Conservation (phyloP, 2,797 vertebrate species). For the Melanotaenia nigrans region DNA sequence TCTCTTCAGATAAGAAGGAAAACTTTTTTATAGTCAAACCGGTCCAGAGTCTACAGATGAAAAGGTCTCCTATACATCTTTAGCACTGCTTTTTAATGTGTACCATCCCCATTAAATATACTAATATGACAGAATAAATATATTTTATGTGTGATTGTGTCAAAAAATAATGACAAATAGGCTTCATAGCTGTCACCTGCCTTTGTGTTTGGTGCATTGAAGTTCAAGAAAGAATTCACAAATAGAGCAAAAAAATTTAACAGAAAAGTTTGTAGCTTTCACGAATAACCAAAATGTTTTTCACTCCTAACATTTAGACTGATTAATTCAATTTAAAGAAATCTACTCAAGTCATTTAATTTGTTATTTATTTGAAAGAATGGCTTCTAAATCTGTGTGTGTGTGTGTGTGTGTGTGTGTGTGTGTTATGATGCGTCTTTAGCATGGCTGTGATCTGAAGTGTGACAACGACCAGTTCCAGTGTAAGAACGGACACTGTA, state of each 20-base stretch:
- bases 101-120: not conserved
- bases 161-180: not conserved
- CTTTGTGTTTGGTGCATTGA: not conserved
- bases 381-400: conserved; percentile 8
- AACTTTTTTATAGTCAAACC: not conserved
- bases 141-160: no score
- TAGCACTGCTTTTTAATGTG: not conserved
- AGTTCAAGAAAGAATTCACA: not conserved
- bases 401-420: not conserved
- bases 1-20: not conserved
- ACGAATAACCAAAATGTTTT: not conserved
- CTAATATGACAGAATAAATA: not conserved
- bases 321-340: not conserved
- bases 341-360: not conserved
- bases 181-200: not conserved
- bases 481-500: conserved; percentile 95
- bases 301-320: not conserved
- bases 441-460: conserved; percentile 92
- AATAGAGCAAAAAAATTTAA: not conserved
- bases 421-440: conserved; percentile 16
- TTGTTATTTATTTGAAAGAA: not conserved
- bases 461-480: conserved; percentile 96
- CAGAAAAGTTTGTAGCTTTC: not conserved
- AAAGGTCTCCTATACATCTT: not conserved
- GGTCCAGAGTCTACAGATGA: not conserved